Evolutionary conservation across 2,888 invertebrate genomes (phyloP).

Genomic region (Amphipyra tragopoginis): DNA sequence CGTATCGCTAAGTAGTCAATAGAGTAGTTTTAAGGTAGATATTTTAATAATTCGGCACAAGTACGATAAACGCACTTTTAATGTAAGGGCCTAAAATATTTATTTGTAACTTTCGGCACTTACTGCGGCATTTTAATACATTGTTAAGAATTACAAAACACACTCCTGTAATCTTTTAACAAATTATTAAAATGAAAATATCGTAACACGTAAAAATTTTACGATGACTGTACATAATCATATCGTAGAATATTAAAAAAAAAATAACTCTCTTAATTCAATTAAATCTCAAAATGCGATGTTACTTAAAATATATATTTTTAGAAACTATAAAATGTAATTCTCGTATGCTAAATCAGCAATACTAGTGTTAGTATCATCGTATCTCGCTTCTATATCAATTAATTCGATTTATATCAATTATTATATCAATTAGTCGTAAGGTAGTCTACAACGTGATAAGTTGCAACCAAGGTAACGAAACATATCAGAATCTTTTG

Average conservation of each 20-base stretch:
- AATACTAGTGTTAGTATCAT: slow-evolving; percentile 78
- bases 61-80: slow-evolving; percentile 47
- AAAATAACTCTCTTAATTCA: slow-evolving; percentile 20
- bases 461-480: slow-evolving; percentile 93
- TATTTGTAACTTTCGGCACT: slow-evolving; percentile 74
- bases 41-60: slow-evolving; percentile 49
- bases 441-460: slow-evolving; percentile 83
- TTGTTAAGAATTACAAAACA: slow-evolving; percentile 11
- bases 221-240: slow-evolving; percentile 47
- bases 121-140: slow-evolving; percentile 50
- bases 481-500: slow-evolving; percentile 93
- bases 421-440: slow-evolving; percentile 75
- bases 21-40: slow-evolving; percentile 44
- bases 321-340: slow-evolving; percentile 55
- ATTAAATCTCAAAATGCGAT: slow-evolving; percentile 37
- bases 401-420: slow-evolving; percentile 78
- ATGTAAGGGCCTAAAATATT: slow-evolving; percentile 76
- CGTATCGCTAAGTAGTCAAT: slow-evolving; percentile 46
- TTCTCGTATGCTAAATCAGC: slow-evolving; percentile 76
- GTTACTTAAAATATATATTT: slow-evolving; percentile 58
- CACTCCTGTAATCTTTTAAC: slow-evolving; percentile 7
- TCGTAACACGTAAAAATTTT: slow-evolving; percentile 26
- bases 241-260: slow-evolving; percentile 22
- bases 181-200: slow-evolving; percentile 26
- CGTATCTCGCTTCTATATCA: slow-evolving; percentile 70